phyloP scores from a whole-genome alignment of 2,797 vertebrate species.

The Trichosurus vulpecula region DNA sequence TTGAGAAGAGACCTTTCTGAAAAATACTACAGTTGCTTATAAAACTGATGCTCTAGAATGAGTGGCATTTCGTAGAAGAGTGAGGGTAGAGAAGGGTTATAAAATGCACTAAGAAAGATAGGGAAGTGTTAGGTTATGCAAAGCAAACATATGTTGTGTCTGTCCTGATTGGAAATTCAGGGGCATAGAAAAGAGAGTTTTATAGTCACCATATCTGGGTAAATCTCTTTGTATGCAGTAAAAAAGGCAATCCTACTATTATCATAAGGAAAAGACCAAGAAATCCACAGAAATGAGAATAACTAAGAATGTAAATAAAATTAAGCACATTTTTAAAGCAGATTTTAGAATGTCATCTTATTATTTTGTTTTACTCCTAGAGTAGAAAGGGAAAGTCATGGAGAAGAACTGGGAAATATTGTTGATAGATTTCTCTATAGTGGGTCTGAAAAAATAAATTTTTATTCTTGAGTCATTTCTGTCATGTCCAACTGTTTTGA shows the following conservation, averaged over 20 bases:
- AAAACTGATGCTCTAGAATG: not conserved
- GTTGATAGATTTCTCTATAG: not conserved
- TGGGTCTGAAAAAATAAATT: not conserved
- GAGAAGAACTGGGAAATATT: not conserved
- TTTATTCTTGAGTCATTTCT: not conserved
- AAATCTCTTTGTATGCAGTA: slow-evolving; percentile 41
- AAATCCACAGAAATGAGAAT: not conserved
- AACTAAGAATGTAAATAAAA: not conserved
- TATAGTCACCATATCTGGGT: slow-evolving; percentile 65
- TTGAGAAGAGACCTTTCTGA: slow-evolving; percentile 5
- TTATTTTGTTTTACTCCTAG: not conserved
- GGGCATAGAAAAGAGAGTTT: slow-evolving; percentile 62
- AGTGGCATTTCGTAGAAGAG: not conserved
- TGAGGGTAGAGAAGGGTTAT: not conserved
- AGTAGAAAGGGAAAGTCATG: not conserved
- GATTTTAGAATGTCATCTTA: not conserved
- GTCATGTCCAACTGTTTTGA: not conserved
- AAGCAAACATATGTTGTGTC: not conserved
- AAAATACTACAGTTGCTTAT: slow-evolving; percentile 7
- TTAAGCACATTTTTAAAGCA: not conserved
- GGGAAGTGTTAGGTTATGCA: slow-evolving; percentile 3
- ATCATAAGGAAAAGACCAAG: slow-evolving; percentile 65
- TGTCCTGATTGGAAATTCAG: slow-evolving; percentile 58
- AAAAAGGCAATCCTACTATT: slow-evolving; percentile 45
- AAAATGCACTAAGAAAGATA: not conserved